Conservation (phyloP, 2,888 invertebrate genomes). For the Drosophila monieri region DNA sequence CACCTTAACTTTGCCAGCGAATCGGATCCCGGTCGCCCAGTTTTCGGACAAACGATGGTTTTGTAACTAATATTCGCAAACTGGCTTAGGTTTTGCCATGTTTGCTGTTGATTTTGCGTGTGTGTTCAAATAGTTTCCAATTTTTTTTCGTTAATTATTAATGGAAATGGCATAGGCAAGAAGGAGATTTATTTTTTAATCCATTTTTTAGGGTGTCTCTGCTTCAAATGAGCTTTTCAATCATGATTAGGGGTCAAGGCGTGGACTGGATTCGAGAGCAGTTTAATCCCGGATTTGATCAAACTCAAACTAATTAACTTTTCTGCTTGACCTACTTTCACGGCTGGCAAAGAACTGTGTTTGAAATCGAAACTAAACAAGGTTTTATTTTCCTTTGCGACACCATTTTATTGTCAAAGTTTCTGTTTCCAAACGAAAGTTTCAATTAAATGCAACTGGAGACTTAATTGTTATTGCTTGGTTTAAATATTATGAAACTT, state of each 20-base stretch:
- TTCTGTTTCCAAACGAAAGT: neutral
- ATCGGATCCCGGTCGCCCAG: conserved; percentile 53
- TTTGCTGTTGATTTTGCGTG: conserved; percentile 15
- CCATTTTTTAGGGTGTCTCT: neutral
- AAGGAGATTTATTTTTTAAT: conserved; percentile 3
- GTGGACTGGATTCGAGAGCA: conserved; percentile 2
- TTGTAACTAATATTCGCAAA: conserved; percentile 48
- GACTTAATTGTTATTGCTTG: neutral
- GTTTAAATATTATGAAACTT: neutral
- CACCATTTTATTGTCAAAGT: neutral
- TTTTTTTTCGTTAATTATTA: conserved; percentile 22
- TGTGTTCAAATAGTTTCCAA: conserved; percentile 11
- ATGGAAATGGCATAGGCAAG: conserved; percentile 18
- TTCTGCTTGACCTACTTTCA: neutral
- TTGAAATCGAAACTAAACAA: neutral
- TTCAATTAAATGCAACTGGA: neutral
- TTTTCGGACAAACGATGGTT: conserved; percentile 42
- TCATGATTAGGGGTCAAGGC: conserved; percentile 22
- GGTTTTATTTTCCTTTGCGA: neutral
- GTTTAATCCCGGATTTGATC: conserved; percentile 18
- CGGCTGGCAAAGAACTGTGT: neutral
- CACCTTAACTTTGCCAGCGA: conserved; percentile 54
- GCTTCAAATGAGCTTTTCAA: neutral
- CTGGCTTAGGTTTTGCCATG: conserved; percentile 31
- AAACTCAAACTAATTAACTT: neutral